Conservation (phyloP, 2,888 invertebrate genomes). For the Caenorhabditis wallacei region DNA sequence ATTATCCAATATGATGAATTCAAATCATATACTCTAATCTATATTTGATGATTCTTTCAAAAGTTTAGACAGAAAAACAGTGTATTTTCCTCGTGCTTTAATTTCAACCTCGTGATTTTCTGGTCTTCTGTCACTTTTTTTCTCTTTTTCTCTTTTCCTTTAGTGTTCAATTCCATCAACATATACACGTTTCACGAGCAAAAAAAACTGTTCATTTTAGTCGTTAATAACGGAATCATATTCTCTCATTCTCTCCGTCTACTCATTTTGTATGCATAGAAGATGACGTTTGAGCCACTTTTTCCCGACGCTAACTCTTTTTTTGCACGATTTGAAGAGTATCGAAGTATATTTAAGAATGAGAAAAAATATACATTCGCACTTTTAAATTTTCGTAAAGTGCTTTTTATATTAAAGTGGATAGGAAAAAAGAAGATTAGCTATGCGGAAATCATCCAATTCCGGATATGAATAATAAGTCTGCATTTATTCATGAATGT, state of each 20-base stretch:
- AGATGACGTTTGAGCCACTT: conserved; percentile 9
- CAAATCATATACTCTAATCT: no score
- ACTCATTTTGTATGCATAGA: conserved; percentile 33
- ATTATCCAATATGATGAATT: no score
- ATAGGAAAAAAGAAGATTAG: background rate
- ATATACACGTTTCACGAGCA: background rate
- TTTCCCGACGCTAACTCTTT: no score
- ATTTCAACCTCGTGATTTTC: conserved; percentile 33
- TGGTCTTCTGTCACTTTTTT: conserved; percentile 6
- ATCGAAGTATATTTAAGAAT: background rate
- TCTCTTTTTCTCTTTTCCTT: background rate
- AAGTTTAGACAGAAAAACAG: conserved; percentile 3
- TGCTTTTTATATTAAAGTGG: background rate
- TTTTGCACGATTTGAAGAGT: conserved; percentile 3
- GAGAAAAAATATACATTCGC: no score
- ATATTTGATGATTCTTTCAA: background rate
- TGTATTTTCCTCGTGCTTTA: conserved; percentile 17
- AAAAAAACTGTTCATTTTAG: background rate
- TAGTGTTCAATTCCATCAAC: background rate
- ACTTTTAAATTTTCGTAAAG: background rate
- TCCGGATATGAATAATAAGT: background rate
- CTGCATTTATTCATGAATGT: background rate
- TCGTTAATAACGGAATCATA: conserved; percentile 3
- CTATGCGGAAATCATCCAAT: background rate
- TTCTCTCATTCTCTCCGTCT: background rate